phyloP scores from a whole-genome alignment of 2,888 invertebrate species.

The Poecilus cupreus region DNA sequence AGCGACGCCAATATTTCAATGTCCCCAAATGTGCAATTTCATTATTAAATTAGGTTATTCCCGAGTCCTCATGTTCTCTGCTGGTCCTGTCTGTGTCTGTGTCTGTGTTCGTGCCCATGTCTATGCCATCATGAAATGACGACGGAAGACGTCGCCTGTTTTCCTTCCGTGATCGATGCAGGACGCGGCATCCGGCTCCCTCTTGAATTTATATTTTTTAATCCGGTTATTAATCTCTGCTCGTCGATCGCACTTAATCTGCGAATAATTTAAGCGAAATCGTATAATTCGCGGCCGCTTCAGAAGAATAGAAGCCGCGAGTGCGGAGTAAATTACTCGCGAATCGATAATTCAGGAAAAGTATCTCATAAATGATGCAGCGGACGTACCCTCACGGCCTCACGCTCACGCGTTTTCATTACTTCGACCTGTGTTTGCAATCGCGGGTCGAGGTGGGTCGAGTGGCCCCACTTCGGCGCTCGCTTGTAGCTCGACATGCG shows the following conservation, averaged over 20 bases:
- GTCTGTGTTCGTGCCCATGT: too few relatives aligned
- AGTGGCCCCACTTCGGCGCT: background rate
- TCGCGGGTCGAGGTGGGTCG: background rate
- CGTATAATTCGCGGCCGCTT: background rate
- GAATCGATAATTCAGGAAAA: conserved; percentile 47
- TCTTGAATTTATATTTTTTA: conserved; percentile 19
- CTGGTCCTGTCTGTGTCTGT: too few relatives aligned
- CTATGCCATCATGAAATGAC: background rate
- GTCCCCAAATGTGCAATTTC: conserved; percentile 56
- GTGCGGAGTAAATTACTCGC: conserved; percentile 1
- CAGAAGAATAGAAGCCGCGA: background rate
- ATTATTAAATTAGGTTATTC: conserved; percentile 56
- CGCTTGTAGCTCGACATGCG: background rate
- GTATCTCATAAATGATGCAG: conserved; percentile 53
- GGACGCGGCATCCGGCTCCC: background rate
- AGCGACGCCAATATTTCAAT: conserved; percentile 57
- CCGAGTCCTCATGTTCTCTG: conserved; percentile 40
- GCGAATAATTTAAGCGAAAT: conserved; percentile 18
- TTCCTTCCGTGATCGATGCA: background rate
- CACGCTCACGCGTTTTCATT: conserved; percentile 44
- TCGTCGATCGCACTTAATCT: conserved; percentile 22
- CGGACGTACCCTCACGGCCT: conserved; percentile 13
- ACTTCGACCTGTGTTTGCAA: conserved; percentile 40
- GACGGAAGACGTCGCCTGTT: background rate
- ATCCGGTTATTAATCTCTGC: conserved; percentile 32